These are phyloP conservation scores for Nomada flava DNA, from an alignment of 2,888 invertebrate genomes.

Conservation along the genomic window DNA sequence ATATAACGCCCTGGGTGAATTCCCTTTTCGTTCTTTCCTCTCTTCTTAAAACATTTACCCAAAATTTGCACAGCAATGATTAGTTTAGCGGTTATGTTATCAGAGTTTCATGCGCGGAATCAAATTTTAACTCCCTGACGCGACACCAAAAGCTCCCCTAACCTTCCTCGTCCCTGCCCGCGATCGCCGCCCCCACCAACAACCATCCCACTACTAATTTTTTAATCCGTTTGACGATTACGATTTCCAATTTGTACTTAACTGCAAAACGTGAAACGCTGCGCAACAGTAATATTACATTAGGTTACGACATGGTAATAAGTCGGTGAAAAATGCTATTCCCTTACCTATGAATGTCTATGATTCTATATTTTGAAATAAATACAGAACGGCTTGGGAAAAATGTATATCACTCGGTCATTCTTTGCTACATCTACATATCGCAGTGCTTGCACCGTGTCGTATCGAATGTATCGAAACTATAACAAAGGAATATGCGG, in stretches of 20 bases:
- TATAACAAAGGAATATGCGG: not conserved
- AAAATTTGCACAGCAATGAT: not conserved
- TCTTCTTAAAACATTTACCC: not conserved
- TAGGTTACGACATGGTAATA: constrained; percentile 2
- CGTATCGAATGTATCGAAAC: not conserved
- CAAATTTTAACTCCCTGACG: constrained; percentile 1
- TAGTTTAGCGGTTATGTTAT: not conserved
- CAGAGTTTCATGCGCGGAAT: not conserved
- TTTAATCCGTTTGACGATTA: not conserved
- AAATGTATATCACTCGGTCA: constrained; percentile 6
- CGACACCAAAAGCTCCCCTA: too few relatives aligned
- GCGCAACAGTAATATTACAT: not conserved
- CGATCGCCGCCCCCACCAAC: too few relatives aligned
- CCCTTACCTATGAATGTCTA: not conserved
- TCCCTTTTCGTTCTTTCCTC: constrained; percentile 48
- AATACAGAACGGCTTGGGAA: not conserved
- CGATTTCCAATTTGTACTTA: not conserved
- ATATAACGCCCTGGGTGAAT: constrained; percentile 75
- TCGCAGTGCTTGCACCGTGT: not conserved
- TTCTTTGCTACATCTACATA: not conserved
- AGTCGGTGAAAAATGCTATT: not conserved
- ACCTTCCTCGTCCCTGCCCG: too few relatives aligned
- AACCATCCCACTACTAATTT: too few relatives aligned
- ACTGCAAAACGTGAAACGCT: not conserved
- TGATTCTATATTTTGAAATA: not conserved